Percentiles rank a stretch among this genome's conserved stretches.
Conservation (phyloP, 2,113 vertebrate species). For the Psittacula cyanocephala region DNA sequence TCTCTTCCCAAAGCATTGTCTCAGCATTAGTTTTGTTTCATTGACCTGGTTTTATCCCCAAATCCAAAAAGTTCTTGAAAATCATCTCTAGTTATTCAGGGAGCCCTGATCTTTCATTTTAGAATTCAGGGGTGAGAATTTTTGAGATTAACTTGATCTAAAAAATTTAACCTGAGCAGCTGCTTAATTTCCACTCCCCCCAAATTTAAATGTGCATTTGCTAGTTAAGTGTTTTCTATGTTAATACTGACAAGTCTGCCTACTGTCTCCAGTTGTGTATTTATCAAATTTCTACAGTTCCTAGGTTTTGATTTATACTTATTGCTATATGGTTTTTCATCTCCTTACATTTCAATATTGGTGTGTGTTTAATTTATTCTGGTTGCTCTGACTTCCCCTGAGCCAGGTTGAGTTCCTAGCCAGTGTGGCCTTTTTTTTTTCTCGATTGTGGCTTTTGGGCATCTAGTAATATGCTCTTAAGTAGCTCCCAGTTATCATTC, state of each 20-base stretch:
- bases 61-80: not conserved
- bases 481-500: slow-evolving; percentile 5
- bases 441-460: not conserved
- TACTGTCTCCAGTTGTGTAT: not conserved
- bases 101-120: not conserved
- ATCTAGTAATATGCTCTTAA: not conserved
- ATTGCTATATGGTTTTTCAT: not conserved
- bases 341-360: not conserved
- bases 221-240: not conserved
- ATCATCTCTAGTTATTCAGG: not conserved
- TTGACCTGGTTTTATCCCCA: not conserved
- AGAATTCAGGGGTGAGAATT: not conserved
- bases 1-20: not conserved
- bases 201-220: not conserved
- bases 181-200: not conserved
- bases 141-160: not conserved
- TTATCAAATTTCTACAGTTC: not conserved
- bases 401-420: not conserved
- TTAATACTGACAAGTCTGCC: not conserved
- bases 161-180: not conserved
- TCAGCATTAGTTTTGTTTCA: not conserved
- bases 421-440: not conserved
- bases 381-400: not conserved
- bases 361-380: not conserved
- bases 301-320: not conserved